A percentile compares a stretch with the other conserved stretches of the same genome.
phyloP scores from a whole-genome alignment of 2,113 vertebrate genomes.

The Sitta europaea region DNA sequence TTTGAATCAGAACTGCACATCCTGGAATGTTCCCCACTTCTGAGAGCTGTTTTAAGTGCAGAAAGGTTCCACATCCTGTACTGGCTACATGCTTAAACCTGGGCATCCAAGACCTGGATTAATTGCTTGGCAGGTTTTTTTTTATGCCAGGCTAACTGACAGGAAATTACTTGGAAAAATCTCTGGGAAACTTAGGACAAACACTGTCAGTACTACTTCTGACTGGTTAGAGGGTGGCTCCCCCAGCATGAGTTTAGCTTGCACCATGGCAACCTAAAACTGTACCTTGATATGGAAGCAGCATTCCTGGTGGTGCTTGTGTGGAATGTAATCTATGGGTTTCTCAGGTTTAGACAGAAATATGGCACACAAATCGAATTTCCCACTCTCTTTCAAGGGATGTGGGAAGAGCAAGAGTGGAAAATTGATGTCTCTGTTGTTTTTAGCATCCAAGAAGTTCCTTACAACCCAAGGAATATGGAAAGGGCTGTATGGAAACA shows the following conservation, averaged over 20 bases:
- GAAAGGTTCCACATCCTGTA: background rate
- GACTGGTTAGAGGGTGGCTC: background rate
- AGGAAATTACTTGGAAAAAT: background rate
- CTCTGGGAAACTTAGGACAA: background rate
- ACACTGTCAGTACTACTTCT: background rate
- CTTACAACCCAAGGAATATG: background rate
- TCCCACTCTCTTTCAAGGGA: background rate
- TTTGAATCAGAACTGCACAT: background rate
- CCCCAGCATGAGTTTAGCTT: background rate
- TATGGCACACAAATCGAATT: background rate
- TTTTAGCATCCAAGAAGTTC: background rate
- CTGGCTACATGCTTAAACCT: background rate
- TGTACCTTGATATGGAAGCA: background rate
- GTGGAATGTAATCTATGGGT: background rate
- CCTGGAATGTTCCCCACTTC: background rate
- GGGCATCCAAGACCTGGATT: background rate
- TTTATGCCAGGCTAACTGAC: background rate
- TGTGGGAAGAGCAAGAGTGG: background rate
- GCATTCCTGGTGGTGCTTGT: background rate
- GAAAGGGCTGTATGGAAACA: background rate
- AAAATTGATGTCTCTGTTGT: background rate
- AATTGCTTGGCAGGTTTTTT: background rate
- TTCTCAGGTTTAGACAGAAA: background rate
- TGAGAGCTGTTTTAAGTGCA: background rate
- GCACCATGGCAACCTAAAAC: background rate